phyloP scores from a whole-genome alignment of 2,888 invertebrate species.

The Julus scandinavius region DNA sequence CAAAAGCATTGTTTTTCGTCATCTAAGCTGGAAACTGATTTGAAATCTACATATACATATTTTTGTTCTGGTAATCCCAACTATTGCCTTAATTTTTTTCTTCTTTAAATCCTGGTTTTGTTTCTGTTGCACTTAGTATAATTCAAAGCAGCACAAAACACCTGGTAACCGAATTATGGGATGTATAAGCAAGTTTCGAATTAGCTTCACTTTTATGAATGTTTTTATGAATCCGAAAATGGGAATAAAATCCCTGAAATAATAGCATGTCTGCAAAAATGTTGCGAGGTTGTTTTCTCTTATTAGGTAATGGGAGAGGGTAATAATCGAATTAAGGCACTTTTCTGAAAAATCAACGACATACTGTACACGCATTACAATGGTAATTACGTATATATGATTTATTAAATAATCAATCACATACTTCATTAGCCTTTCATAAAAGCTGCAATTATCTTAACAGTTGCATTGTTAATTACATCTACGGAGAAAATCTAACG shows the following conservation, averaged over 20 bases:
- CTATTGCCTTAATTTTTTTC: neutral
- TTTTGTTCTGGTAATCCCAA: too few relatives aligned
- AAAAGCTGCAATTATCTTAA: slow-evolving; percentile 16
- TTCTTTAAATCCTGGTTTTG: neutral
- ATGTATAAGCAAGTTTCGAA: neutral
- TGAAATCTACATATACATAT: too few relatives aligned
- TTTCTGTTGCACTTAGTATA: neutral
- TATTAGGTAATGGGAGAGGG: neutral
- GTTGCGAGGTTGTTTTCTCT: neutral
- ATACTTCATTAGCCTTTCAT: slow-evolving; percentile 36
- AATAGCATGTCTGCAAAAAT: too few relatives aligned
- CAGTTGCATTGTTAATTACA: neutral
- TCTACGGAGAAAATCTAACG: slow-evolving; percentile 25
- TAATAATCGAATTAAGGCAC: neutral
- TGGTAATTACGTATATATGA: neutral
- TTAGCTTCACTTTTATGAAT: neutral
- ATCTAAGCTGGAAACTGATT: neutral
- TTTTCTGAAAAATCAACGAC: neutral
- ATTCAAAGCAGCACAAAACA: neutral
- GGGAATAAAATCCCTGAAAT: too few relatives aligned
- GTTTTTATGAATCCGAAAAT: neutral
- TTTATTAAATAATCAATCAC: slow-evolving; percentile 28
- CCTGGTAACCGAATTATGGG: neutral
- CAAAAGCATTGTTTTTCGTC: too few relatives aligned
- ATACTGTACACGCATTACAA: neutral